Conservation (phyloP, 2,888 invertebrate genomes). For the Drosophila phalerata region DNA sequence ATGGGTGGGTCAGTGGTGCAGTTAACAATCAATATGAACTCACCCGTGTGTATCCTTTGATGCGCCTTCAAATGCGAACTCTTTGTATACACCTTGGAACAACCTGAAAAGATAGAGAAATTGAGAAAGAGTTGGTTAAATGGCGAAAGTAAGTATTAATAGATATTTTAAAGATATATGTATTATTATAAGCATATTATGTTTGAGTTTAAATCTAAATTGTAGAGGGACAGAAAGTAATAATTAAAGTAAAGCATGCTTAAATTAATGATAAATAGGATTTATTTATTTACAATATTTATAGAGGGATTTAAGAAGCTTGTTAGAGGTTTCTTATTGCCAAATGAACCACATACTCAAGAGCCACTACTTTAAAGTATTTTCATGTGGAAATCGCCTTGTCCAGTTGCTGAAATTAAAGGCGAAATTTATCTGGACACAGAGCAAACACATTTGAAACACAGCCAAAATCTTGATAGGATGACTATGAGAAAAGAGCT, state of each 20-base stretch:
- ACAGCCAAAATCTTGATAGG: conserved; percentile 46
- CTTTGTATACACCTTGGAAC: conserved; percentile 98
- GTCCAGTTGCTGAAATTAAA: conserved; percentile 23
- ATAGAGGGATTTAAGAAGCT: too few relatives aligned
- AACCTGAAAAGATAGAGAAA: conserved; percentile 87
- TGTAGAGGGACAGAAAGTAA: too few relatives aligned
- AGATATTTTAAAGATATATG: background rate
- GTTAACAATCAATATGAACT: conserved; percentile 72
- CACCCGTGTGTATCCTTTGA: conserved; percentile 99
- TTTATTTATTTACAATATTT: too few relatives aligned
- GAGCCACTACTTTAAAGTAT: conserved; percentile 2
- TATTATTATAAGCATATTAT: background rate
- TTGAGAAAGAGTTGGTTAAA: conserved; percentile 11
- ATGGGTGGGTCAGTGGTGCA: conserved; percentile 36
- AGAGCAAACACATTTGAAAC: conserved; percentile 11
- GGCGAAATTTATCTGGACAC: conserved; percentile 44
- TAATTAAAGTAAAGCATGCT: too few relatives aligned
- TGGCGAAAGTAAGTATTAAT: background rate
- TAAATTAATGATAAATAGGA: too few relatives aligned
- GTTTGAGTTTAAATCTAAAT: background rate
- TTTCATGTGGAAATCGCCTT: conserved; percentile 1
- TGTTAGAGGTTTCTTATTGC: background rate
- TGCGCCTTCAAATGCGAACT: conserved; percentile 99
- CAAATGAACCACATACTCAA: conserved; percentile 3
- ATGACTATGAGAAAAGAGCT: conserved; percentile 48